Base-by-base conservation (phyloP, 2,888 invertebrate species). In the Opisthograptis luteolata region DNA sequence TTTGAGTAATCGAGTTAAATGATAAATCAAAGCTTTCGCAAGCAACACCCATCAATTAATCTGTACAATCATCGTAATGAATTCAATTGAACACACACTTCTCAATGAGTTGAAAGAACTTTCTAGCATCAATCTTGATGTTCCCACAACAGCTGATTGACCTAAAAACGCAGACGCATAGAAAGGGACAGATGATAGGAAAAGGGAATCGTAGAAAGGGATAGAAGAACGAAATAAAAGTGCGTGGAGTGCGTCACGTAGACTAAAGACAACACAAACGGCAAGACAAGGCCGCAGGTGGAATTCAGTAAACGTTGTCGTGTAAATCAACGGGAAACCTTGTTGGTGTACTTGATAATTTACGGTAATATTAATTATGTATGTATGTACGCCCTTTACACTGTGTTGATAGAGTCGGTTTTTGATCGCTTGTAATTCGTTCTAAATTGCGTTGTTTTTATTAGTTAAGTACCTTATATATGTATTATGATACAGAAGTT, bases 161-260 rank as follows among this genome's bases (percentile, higher is more conserved):
- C 76, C 73, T 63, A 73, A 76, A 78, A 74, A 66, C 41, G 60
- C 40, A 42, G 49, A 36, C 48, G 30, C 42, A n/a, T 8, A 49
- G 51, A 60, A 44, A 36, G 50, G 32, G 52, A 55, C 43, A 35
- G 49, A 17, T 43, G 14, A 58, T 50, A 39, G 17, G 36, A 44
- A 42, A 52, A 45, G 50, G 54, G 51, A 52, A 60, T 45, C 48
- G 58, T 64, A 60, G 73, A 77, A 60, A 62, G 72, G 60, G 73
- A 73, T 67, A 48, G 60, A 50, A 41, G 35, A 49, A 6, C 66
- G 55, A 58, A 60, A 66, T 67, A 69, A 72, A 72, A 70, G 41
- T 55, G 66, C 81, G 81, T 73, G 78, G 51, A 67, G 55, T 58
- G 66, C 67, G 79, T 80, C 86, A 86, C 86, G 85, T 84, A 85